phyloP scores from a whole-genome alignment of 2,797 vertebrate species.

The Acipenser ruthenus region DNA sequence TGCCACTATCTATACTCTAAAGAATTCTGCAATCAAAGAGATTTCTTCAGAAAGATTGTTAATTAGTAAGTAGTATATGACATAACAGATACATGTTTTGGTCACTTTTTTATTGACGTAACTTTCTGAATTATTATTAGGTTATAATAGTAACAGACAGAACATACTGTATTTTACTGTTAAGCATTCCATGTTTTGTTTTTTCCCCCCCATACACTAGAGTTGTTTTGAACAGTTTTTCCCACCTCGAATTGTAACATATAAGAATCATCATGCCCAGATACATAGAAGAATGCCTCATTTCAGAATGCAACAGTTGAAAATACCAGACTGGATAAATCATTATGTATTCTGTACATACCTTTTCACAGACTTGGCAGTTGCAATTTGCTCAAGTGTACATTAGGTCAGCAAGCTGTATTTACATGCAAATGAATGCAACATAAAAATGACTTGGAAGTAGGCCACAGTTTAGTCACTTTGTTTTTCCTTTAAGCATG shows the following conservation, averaged over 20 bases:
- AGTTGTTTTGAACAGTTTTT: constrained; percentile 36
- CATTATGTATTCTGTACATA: constrained; percentile 37
- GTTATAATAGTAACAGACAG: constrained; percentile 47
- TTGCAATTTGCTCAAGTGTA: constrained; percentile 35
- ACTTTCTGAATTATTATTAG: constrained; percentile 36
- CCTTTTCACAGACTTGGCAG: constrained; percentile 41
- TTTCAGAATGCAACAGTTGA: constrained; percentile 33
- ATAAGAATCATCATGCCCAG: constrained; percentile 48
- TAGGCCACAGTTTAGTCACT: constrained; percentile 21
- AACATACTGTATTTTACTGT: constrained; percentile 30
- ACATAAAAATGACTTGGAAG: constrained; percentile 21
- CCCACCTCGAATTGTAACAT: constrained; percentile 33
- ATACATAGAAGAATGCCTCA: constrained; percentile 53
- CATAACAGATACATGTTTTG: constrained; percentile 3
- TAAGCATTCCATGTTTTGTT: constrained; percentile 39
- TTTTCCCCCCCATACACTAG: constrained; percentile 30
- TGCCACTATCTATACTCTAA: too few relatives aligned
- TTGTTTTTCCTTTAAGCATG: constrained; percentile 44
- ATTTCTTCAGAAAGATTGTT: too few relatives aligned
- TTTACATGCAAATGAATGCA: constrained; percentile 56
- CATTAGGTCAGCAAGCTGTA: constrained; percentile 42
- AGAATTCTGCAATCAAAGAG: too few relatives aligned
- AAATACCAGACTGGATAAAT: constrained; percentile 27
- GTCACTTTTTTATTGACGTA: constrained; percentile 13
- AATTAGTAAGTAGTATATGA: too few relatives aligned